A percentile compares a stretch with the other conserved stretches of the same genome.
phyloP scores from a whole-genome alignment of 2,113 vertebrate species.

The Elaphurus davidianus region DNA sequence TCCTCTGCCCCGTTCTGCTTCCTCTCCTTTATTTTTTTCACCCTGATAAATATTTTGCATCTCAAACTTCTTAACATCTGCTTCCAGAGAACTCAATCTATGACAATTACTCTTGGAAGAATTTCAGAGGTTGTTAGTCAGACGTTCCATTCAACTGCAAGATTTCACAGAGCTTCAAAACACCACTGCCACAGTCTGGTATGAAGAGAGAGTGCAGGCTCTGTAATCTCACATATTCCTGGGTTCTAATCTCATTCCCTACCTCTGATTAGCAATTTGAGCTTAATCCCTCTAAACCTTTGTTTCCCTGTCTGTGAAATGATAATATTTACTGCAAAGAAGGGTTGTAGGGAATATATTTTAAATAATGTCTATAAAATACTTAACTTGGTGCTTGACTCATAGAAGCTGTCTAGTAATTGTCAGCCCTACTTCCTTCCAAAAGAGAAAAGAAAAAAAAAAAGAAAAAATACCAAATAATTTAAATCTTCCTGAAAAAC shows the following conservation, averaged over 20 bases:
- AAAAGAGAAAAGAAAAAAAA: not conserved
- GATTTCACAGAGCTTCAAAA: not conserved
- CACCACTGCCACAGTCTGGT: not conserved
- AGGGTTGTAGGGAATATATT: not conserved
- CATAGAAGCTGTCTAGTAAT: not conserved
- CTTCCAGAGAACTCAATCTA: not conserved
- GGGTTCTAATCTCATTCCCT: not conserved
- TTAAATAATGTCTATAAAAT: not conserved
- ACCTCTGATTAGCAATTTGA: not conserved
- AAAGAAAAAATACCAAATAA: not conserved
- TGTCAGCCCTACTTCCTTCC: not conserved
- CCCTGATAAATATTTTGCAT: not conserved
- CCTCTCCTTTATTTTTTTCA: not conserved
- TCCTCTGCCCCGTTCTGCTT: not conserved
- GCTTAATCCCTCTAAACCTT: not conserved
- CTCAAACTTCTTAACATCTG: not conserved
- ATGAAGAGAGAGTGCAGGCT: not conserved
- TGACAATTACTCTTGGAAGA: not conserved
- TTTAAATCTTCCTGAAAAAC: not conserved
- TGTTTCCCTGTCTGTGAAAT: not conserved
- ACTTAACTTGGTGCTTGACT: not conserved
- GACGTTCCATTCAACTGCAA: not conserved
- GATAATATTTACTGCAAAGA: not conserved
- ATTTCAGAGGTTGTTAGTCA: not conserved
- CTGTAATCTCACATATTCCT: not conserved